A percentile compares a stretch with the other conserved stretches of the same genome.
Conservation (phyloP, 2,113 vertebrate species). For the Gambusia affinis region DNA sequence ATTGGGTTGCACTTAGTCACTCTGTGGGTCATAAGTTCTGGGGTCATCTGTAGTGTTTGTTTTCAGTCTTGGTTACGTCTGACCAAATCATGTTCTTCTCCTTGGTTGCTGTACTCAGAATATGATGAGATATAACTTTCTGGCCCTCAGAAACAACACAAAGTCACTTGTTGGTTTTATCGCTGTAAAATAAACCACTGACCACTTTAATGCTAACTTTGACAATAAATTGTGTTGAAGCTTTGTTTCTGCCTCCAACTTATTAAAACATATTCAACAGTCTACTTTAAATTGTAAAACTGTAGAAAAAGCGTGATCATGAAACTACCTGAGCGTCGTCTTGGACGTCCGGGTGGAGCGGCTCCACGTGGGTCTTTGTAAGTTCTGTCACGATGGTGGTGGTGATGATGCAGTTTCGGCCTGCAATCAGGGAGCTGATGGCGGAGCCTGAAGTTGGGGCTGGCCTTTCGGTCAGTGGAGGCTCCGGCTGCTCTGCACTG, state of each 20-base stretch:
- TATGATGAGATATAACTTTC: neutral
- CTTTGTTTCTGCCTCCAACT: neutral
- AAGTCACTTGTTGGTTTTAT: neutral
- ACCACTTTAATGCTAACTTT: neutral
- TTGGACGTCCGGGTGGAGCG: constrained; percentile 37
- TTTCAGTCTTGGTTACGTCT: too few species aligned
- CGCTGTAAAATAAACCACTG: neutral
- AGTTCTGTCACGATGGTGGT: constrained; percentile 81
- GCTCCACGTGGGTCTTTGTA: constrained; percentile 67
- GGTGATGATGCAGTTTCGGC: constrained; percentile 73
- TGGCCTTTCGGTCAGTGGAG: constrained; percentile 25
- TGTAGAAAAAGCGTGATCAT: neutral
- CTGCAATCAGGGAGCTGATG: constrained; percentile 70
- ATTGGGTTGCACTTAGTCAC: too few species aligned
- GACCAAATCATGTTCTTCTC: too few species aligned
- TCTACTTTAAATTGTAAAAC: neutral
- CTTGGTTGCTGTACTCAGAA: neutral
- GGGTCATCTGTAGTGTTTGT: too few species aligned
- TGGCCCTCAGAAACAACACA: neutral
- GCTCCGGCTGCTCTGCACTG: neutral
- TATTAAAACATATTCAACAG: neutral
- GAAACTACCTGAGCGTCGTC: constrained; percentile 61
- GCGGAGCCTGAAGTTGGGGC: constrained; percentile 50
- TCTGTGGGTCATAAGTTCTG: too few species aligned
- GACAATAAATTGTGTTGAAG: neutral